A percentile compares a stretch with the other conserved stretches of the same genome.
These are phyloP conservation scores for Apostichopus californicus DNA, from an alignment of 35 echinoderm and acorn worm species.

Conservation along the genomic window DNA sequence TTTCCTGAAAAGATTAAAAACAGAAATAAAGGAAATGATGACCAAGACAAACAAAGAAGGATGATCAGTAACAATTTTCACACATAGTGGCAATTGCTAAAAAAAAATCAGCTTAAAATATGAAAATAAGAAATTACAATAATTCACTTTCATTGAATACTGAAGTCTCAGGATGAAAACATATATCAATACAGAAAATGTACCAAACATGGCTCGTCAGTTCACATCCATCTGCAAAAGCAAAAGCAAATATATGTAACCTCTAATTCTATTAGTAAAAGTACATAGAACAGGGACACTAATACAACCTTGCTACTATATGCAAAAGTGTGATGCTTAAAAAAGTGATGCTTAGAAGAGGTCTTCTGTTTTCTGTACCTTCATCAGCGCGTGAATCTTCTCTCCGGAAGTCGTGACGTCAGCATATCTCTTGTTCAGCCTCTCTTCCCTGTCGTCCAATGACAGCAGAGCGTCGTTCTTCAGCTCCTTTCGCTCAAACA, in stretches of 20 bases:
- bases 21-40: too few relatives aligned
- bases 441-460: conserved; percentile 86
- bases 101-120: too few relatives aligned
- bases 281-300: background rate
- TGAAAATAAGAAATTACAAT: too few relatives aligned
- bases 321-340: background rate
- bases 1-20: conserved; percentile 63
- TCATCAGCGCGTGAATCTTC: conserved; percentile 82
- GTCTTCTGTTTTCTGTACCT: conserved; percentile 59
- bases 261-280: too few relatives aligned
- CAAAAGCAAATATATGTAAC: too few relatives aligned
- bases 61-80: too few relatives aligned
- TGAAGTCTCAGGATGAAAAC: too few relatives aligned
- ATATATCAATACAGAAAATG: too few relatives aligned
- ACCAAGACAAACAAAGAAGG: too few relatives aligned
- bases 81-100: background rate
- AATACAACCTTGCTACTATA: background rate
- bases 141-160: too few relatives aligned
- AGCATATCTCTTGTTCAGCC: conserved; percentile 78
- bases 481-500: conserved; percentile 93
- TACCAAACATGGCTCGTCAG: too few relatives aligned
- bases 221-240: background rate
- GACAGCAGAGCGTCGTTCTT: conserved; percentile 77
- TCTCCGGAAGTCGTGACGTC: conserved; percentile 83
- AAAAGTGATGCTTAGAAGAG: background rate